A percentile compares a stretch with the other conserved stretches of the same genome.
phyloP scores from a whole-genome alignment of 2,888 invertebrate genomes.

The Scelioninae gen. 1 region DNA sequence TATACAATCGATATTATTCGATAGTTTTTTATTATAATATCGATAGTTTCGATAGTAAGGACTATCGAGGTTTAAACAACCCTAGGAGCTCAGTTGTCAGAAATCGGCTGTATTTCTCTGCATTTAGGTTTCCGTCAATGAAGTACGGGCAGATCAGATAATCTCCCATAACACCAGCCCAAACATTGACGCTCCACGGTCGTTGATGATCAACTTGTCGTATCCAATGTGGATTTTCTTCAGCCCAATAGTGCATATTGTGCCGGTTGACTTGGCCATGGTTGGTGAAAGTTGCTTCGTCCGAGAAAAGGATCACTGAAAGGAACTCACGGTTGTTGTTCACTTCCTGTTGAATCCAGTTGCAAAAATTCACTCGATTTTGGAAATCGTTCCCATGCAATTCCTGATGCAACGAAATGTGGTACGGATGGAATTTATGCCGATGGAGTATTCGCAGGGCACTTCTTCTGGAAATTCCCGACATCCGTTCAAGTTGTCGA shows the following conservation, averaged over 20 bases:
- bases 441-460: neutral
- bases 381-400: too few species aligned
- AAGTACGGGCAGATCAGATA: neutral
- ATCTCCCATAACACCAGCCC: neutral
- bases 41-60: too few species aligned
- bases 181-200: neutral
- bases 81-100: too few species aligned
- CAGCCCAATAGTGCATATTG: neutral
- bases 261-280: neutral
- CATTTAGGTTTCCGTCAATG: neutral
- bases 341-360: neutral
- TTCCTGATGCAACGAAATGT: neutral
- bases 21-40: too few species aligned
- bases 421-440: constrained; percentile 2
- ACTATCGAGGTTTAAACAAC: too few species aligned
- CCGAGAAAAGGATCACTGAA: neutral
- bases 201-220: neutral
- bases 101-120: neutral
- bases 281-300: neutral
- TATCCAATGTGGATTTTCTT: constrained; percentile 1
- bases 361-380: neutral
- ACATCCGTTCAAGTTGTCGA: too few species aligned
- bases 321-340: neutral
- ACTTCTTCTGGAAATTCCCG: too few species aligned
- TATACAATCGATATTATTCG: too few species aligned